These are phyloP conservation scores for Melitaea athalia DNA, from an alignment of 2,888 invertebrate species.

Conservation along the genomic window DNA sequence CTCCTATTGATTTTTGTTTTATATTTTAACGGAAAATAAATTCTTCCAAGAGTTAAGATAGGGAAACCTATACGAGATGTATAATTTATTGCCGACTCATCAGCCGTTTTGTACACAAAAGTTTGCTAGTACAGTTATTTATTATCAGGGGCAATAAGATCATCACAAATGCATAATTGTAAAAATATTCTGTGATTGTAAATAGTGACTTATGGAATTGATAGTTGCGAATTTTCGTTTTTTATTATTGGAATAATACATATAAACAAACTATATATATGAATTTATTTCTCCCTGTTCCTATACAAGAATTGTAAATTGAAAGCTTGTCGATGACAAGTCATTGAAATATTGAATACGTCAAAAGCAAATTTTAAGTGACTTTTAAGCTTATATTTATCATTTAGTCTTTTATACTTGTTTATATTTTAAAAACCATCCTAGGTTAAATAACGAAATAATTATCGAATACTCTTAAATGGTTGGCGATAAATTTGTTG, in stretches of 20 bases:
- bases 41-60: conserved; percentile 18
- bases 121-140: conserved; percentile 31
- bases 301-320: not conserved
- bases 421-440: conserved; percentile 3
- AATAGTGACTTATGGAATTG: conserved; percentile 33
- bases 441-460: not conserved
- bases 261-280: conserved; percentile 31
- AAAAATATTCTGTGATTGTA: conserved; percentile 33
- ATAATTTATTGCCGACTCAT: conserved; percentile 1
- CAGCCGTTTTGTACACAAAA: not conserved
- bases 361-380: not conserved
- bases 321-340: not conserved
- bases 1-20: conserved; percentile 16
- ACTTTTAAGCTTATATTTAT: conserved; percentile 9
- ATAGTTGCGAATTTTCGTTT: conserved; percentile 11
- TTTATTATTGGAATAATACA: conserved; percentile 16
- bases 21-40: conserved; percentile 20
- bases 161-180: conserved; percentile 35
- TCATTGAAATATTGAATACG: not conserved
- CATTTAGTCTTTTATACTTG: not conserved
- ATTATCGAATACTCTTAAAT: conserved; percentile 1
- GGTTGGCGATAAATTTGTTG: conserved; percentile 7
- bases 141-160: conserved; percentile 33
- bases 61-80: conserved; percentile 9
- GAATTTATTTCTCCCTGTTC: conserved; percentile 21